Conservation (phyloP, 2,888 invertebrate genomes). For the Hypercompe scribonia region DNA sequence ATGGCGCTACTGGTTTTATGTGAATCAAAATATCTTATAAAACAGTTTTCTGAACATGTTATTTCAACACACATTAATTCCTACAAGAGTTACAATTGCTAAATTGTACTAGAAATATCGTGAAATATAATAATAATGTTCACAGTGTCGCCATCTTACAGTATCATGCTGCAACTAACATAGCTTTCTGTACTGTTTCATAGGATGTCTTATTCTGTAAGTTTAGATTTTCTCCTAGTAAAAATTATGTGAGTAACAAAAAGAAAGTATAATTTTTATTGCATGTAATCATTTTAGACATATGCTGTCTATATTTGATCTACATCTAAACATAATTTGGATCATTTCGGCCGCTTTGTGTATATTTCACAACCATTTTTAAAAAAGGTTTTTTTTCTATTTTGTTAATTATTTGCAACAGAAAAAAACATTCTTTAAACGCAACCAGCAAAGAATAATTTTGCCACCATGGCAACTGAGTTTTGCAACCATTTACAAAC, state of each 20-base stretch:
- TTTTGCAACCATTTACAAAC: too few species aligned
- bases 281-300: too few species aligned
- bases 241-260: not conserved
- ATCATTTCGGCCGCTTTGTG: too few species aligned
- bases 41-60: not conserved
- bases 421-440: too few species aligned
- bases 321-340: too few species aligned
- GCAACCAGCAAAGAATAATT: too few species aligned
- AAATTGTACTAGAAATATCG: not conserved
- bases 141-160: conserved; percentile 36
- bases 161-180: conserved; percentile 2
- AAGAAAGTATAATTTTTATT: not conserved
- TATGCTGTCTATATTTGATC: too few species aligned
- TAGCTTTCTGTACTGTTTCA: not conserved
- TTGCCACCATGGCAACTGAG: too few species aligned
- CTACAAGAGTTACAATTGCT: not conserved
- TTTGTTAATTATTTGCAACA: too few species aligned
- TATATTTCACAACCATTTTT: too few species aligned
- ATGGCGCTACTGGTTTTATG: conserved; percentile 41
- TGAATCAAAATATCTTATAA: not conserved
- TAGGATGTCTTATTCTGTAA: conserved; percentile 4
- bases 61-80: not conserved
- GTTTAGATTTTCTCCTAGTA: not conserved
- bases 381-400: too few species aligned
- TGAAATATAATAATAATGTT: not conserved